Conservation (phyloP, 2,888 invertebrate genomes). For the Chouioia cunea region DNA sequence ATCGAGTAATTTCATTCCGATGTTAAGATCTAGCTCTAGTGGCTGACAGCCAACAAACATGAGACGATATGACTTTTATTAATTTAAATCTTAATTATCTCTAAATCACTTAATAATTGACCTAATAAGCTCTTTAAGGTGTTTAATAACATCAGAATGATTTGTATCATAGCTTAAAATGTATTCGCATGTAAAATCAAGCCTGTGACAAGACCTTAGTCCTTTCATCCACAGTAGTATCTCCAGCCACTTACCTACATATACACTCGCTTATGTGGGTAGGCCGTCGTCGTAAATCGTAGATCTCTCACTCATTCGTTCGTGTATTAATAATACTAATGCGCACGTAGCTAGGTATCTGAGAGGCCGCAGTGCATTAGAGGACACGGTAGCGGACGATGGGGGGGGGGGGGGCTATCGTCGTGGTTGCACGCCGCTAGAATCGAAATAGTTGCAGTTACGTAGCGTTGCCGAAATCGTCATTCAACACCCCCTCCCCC, state of each 20-base stretch:
- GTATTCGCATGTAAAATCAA: too few species aligned
- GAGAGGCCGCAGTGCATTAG: constrained; percentile 46
- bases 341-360: constrained; percentile 24
- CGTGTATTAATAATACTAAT: constrained; percentile 53
- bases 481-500: constrained; percentile 46
- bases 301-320: constrained; percentile 9
- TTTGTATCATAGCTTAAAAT: too few species aligned
- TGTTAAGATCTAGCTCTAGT: too few species aligned
- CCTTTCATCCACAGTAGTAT: background rate
- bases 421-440: constrained; percentile 45
- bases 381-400: constrained; percentile 30
- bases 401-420: constrained; percentile 20
- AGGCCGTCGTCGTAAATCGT: constrained; percentile 16
- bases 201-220: too few species aligned
- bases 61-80: too few species aligned
- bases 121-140: too few species aligned
- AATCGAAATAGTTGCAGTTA: constrained; percentile 57
- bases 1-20: too few species aligned
- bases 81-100: too few species aligned
- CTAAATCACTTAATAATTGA: too few species aligned
- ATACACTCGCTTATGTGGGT: background rate
- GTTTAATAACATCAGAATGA: too few species aligned
- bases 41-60: too few species aligned
- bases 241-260: constrained; percentile 7
- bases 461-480: constrained; percentile 46